Evolutionary conservation across 2,797 vertebrate genomes (phyloP), one percentile per base, ranked within the genome.

Genomic region (Xenentodon cancila): DNA sequence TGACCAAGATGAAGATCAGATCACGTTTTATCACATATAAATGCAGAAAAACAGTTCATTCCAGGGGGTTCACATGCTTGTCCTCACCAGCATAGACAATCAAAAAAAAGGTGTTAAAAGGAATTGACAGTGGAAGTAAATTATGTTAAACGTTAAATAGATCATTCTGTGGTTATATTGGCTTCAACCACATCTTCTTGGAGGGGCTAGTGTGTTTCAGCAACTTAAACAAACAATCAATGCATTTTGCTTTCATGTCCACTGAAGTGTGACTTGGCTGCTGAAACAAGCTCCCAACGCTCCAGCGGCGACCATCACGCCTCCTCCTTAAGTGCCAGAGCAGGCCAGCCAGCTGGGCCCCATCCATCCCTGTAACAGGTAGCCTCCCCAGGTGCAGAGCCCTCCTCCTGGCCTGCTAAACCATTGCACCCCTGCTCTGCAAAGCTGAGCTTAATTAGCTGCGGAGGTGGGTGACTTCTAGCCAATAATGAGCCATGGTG

Each of bases 381-480:
- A 91, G 94, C 75, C 94, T 90, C 89, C 90, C 95, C 96, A 98
- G 97, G 96, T 98, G 96, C 91, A 89, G 82, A 75, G 89, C 80
- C 73, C 87, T 84, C 91, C 91, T 91, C 84, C 88, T 89, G 86
- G 92, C 89, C 90, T 68, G 32, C 90, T 87, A 83, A 94, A 92
- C 96, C 95, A 96, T 95, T 91, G 93, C 91, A 82, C 92, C 91
- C 82, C 76, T 79, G 83, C 90, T 85, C 84, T 87, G 93, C 93
- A 97, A 97, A 97, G 95, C 96, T 96, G 96, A 90, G 94, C 94
- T 94, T 98, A 96, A 98, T 98, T 96, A 96, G 94, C 92, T 89
- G 81, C 88, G 91, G 91, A 70, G 72, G 73, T 90, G 89, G 91
- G 82, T 88, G 84, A 84, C 92, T 82, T 82, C 88, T 91, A 93